Percentiles rank a stretch among this genome's conserved stretches.
These are phyloP conservation scores for Odontocerum albicorne DNA, from an alignment of 2,888 invertebrate species.

Conservation along the genomic window DNA sequence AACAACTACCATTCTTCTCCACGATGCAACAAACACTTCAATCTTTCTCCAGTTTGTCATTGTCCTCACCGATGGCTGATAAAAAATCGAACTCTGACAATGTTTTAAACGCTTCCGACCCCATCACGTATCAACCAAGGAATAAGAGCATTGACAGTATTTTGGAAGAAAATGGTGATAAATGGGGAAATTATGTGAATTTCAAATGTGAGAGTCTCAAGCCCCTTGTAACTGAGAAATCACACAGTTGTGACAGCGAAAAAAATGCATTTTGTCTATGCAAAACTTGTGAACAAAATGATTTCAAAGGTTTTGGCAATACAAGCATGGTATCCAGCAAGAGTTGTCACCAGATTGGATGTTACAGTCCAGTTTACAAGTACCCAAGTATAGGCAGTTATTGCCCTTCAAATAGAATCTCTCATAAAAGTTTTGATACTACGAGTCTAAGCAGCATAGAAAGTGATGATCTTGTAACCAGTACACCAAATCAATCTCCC, in stretches of 20 bases:
- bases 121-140: slow-evolving; percentile 22
- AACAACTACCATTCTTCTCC: slow-evolving; percentile 48
- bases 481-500: slow-evolving; percentile 35
- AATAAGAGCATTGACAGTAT: slow-evolving; percentile 38
- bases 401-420: slow-evolving; percentile 41
- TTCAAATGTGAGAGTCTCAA: slow-evolving; percentile 33
- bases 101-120: slow-evolving; percentile 24
- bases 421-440: slow-evolving; percentile 41
- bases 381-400: slow-evolving; percentile 53
- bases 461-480: slow-evolving; percentile 35
- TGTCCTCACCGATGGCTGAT: slow-evolving; percentile 42
- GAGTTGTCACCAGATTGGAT: slow-evolving; percentile 38
- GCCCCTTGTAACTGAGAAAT: slow-evolving; percentile 32
- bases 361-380: slow-evolving; percentile 56
- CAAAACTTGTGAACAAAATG: slow-evolving; percentile 23
- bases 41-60: slow-evolving; percentile 45
- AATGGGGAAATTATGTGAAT: slow-evolving; percentile 38
- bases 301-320: slow-evolving; percentile 10
- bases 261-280: slow-evolving; percentile 28
- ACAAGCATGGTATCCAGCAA: slow-evolving; percentile 32
- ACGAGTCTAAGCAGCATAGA: slow-evolving; percentile 39
- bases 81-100: slow-evolving; percentile 38
- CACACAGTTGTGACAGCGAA: slow-evolving; percentile 30
- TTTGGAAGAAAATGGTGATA: slow-evolving; percentile 37
- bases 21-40: slow-evolving; percentile 46